These are phyloP conservation scores for Thunnus maccoyii DNA, from an alignment of 2,113 vertebrate species.

Conservation along the genomic window DNA sequence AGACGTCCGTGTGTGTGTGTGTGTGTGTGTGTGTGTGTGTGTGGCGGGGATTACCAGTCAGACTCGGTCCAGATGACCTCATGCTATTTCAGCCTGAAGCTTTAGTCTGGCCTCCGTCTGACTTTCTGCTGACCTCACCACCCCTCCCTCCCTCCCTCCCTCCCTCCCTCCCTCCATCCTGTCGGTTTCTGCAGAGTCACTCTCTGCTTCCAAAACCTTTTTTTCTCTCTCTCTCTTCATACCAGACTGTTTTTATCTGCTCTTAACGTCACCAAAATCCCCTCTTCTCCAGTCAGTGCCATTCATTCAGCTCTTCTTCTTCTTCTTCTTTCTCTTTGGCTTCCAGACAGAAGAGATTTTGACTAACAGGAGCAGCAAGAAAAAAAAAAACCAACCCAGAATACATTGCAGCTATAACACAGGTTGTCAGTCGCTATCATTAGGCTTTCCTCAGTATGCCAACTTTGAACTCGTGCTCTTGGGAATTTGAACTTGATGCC, in stretches of 20 bases:
- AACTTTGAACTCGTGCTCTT: no score
- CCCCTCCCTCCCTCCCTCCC: no score
- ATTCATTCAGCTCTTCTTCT: neutral
- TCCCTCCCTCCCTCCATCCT: neutral
- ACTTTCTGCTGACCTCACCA: conserved; percentile 57
- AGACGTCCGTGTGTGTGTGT: neutral
- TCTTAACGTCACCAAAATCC: conserved; percentile 7
- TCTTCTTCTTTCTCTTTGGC: neutral
- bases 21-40: conserved; percentile 13
- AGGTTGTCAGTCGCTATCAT: neutral
- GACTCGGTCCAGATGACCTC: conserved; percentile 51
- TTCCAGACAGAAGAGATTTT: neutral
- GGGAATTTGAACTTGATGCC: no score
- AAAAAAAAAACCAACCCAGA: neutral
- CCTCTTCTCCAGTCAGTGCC: neutral
- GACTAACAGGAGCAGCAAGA: neutral
- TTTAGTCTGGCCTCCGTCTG: conserved; percentile 52
- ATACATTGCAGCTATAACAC: neutral
- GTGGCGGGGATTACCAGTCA: conserved; percentile 25
- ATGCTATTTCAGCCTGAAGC: conserved; percentile 44
- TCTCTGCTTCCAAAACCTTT: neutral
- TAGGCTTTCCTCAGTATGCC: no score
- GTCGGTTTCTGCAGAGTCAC: conserved; percentile 56
- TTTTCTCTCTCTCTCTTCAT: neutral
- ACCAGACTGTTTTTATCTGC: neutral